Evolutionary conservation across 2,888 invertebrate species (phyloP).

Genomic region (Amblyjoppa proteus): DNA sequence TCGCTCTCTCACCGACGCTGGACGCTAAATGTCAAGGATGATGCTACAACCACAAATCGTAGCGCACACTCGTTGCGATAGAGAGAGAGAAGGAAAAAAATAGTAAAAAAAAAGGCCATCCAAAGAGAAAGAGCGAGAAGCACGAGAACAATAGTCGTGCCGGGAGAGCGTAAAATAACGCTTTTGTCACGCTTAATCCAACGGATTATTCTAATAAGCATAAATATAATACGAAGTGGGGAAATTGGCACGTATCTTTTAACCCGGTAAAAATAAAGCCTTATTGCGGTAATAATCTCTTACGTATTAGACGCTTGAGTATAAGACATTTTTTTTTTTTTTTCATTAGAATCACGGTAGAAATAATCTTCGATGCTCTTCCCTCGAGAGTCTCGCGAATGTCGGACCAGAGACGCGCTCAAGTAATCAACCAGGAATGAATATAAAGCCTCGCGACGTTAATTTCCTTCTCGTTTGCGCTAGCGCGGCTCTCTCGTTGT

Average conservation of each 20-base stretch:
- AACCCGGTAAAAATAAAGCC: neutral
- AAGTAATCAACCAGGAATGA: constrained; percentile 30
- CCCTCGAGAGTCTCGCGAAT: neutral
- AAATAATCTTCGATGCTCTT: neutral
- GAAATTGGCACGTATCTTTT: constrained; percentile 37
- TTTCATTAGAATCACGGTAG: neutral
- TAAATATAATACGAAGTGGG: constrained; percentile 26
- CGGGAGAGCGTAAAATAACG: constrained; percentile 39
- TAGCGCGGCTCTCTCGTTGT: constrained; percentile 61
- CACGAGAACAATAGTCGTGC: constrained; percentile 59
- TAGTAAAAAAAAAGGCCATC: constrained; percentile 7
- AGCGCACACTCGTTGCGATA: constrained; percentile 44
- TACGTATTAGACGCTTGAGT: neutral
- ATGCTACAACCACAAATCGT: constrained; percentile 56
- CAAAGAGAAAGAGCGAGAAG: constrained; percentile 48
- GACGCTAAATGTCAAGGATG: constrained; percentile 71
- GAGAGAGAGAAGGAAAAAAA: constrained; percentile 18
- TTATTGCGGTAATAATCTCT: neutral
- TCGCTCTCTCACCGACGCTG: constrained; percentile 51
- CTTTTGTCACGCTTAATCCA: constrained; percentile 60
- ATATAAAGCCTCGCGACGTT: constrained; percentile 60
- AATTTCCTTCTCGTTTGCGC: constrained; percentile 68
- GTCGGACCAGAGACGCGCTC: constrained; percentile 17
- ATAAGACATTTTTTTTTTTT: neutral
- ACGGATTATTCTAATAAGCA: constrained; percentile 54